A percentile compares a stretch with the other conserved stretches of the same genome.
Evolutionary conservation across 2,888 invertebrate genomes (phyloP).

Genomic region (Litoditis marina): DNA sequence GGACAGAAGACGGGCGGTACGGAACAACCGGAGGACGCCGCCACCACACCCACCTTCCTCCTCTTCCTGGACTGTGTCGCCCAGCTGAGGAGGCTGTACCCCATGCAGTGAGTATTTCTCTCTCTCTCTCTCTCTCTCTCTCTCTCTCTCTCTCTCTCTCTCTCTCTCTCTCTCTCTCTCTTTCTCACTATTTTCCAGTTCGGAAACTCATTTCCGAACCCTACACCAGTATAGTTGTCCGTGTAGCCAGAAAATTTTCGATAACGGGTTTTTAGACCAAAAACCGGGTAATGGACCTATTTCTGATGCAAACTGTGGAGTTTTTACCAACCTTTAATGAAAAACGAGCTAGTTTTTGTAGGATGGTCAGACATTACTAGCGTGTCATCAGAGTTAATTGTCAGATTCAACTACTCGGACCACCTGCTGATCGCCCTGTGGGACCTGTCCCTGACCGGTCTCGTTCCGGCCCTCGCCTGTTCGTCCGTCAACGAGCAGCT

Average conservation of each 20-base stretch:
- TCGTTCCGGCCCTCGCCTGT: slow-evolving; percentile 79
- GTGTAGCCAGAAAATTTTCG: not conserved
- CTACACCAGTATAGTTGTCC: no score
- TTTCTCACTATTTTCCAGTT: not conserved
- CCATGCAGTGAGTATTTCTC: slow-evolving; percentile 67
- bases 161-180: not conserved
- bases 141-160: not conserved
- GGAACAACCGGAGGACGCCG: slow-evolving; percentile 68
- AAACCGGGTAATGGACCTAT: no score
- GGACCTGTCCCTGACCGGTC: slow-evolving; percentile 82
- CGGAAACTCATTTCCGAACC: no score
- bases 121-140: not conserved
- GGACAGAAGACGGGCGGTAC: no score
- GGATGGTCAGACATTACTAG: no score
- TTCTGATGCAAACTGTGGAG: no score
- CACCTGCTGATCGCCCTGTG: slow-evolving; percentile 86
- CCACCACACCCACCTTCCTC: slow-evolving; percentile 76
- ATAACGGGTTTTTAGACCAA: no score
- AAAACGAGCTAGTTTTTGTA: no score
- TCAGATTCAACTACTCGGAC: slow-evolving; percentile 81
- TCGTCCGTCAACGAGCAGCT: slow-evolving; percentile 30
- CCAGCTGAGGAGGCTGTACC: slow-evolving; percentile 85
- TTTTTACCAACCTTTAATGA: no score
- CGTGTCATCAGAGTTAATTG: not conserved
- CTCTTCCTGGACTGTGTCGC: slow-evolving; percentile 88